Evolutionary conservation across 2,113 vertebrate genomes (phyloP).

Genomic region (Erinaceus europaeus): DNA sequence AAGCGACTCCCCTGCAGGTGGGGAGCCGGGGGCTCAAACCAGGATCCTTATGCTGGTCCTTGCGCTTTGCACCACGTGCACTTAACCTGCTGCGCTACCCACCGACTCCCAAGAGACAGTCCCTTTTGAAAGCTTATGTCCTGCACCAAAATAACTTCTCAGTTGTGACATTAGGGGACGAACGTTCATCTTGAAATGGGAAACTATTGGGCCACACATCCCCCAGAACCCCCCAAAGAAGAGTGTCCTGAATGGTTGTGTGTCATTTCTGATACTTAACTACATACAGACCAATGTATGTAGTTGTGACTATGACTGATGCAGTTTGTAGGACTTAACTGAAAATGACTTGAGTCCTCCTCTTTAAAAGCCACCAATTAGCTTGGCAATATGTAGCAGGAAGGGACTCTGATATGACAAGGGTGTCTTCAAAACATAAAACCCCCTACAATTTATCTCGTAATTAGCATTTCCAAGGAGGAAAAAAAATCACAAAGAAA

Average conservation of each 20-base stretch:
- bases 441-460: conserved; percentile 45
- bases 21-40: too few species aligned
- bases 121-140: conserved; percentile 11
- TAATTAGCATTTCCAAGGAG: conserved; percentile 58
- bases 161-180: not conserved
- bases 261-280: not conserved
- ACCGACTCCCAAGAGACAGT: not conserved
- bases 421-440: conserved; percentile 52
- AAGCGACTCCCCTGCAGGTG: too few species aligned
- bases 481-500: conserved; percentile 36
- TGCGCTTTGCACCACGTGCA: too few species aligned
- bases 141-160: conserved; percentile 13
- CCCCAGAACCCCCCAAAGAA: conserved; percentile 7
- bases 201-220: not conserved
- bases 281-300: not conserved
- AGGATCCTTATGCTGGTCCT: too few species aligned
- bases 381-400: conserved; percentile 22
- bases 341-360: conserved; percentile 15
- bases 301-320: not conserved
- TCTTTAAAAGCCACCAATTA: conserved; percentile 51
- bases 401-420: conserved; percentile 41
- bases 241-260: not conserved
- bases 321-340: conserved; percentile 9
- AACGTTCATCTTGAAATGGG: not conserved
- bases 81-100: too few species aligned